Percentiles rank a stretch among this genome's conserved stretches.
These are phyloP conservation scores for Lipophrys pholis DNA, from an alignment of 2,113 vertebrate genomes.

Conservation along the genomic window DNA sequence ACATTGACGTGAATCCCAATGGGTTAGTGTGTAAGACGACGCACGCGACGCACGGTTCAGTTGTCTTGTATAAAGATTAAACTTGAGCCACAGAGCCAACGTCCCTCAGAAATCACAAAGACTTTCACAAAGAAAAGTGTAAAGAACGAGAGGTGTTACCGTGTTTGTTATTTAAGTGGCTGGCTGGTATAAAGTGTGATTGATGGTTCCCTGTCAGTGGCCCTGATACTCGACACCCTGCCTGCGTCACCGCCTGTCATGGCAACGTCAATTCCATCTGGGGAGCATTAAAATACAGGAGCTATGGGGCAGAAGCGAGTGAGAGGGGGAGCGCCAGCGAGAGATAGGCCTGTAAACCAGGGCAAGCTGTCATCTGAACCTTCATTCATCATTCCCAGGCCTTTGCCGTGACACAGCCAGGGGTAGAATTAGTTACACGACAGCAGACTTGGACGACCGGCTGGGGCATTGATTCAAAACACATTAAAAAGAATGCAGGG, in stretches of 20 bases:
- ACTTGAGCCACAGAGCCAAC: not conserved
- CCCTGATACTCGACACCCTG: constrained; percentile 72
- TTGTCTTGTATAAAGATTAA: no score
- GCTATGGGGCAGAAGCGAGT: constrained; percentile 25
- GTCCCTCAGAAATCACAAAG: constrained; percentile 43
- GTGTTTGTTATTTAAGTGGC: constrained; percentile 55
- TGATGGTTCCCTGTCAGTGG: constrained; percentile 71
- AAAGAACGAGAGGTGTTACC: constrained; percentile 39
- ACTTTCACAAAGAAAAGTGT: constrained; percentile 5
- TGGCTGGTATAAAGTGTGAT: constrained; percentile 65
- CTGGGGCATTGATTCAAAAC: constrained; percentile 37
- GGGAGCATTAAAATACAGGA: constrained; percentile 71
- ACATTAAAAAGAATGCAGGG: constrained; percentile 14
- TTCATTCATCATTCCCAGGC: constrained; percentile 59
- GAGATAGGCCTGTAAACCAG: constrained; percentile 57
- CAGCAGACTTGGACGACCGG: constrained; percentile 15
- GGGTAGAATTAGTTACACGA: constrained; percentile 50
- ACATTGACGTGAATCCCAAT: no score
- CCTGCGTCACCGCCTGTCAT: constrained; percentile 75
- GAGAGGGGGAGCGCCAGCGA: constrained; percentile 5
- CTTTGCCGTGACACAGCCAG: constrained; percentile 50
- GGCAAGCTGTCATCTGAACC: constrained; percentile 68
- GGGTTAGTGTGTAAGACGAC: no score
- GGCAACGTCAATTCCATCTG: constrained; percentile 74
- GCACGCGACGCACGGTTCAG: no score